Evolutionary conservation across 2,888 invertebrate species (phyloP).

Genomic region (Gonocerus acuteangulatus): DNA sequence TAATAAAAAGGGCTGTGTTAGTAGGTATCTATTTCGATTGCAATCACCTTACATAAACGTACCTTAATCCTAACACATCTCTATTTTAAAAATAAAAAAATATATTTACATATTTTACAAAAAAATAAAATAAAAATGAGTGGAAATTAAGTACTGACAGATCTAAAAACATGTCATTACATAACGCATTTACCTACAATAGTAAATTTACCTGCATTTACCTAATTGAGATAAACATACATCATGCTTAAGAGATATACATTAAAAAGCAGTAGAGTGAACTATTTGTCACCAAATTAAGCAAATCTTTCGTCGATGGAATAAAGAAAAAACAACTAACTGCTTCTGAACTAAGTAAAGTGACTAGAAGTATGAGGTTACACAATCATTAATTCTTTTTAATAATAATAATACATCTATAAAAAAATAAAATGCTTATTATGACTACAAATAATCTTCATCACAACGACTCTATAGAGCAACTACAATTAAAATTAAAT

Average conservation of each 20-base stretch:
- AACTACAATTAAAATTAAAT: constrained; percentile 19
- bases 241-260: constrained; percentile 8
- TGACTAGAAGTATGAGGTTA: constrained; percentile 28
- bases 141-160: constrained; percentile 27
- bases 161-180: constrained; percentile 23
- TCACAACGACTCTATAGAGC: constrained; percentile 22
- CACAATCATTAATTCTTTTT: constrained; percentile 24
- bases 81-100: constrained; percentile 22
- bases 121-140: too few relatives aligned
- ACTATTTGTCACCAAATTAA: constrained; percentile 9
- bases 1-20: constrained; percentile 35
- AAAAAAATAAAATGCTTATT: constrained; percentile 23
- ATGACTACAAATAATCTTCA: constrained; percentile 19
- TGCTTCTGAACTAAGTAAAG: constrained; percentile 27
- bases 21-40: constrained; percentile 29
- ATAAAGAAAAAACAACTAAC: constrained; percentile 7
- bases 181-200: constrained; percentile 10
- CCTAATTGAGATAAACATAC: neutral
- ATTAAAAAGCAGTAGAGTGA: constrained; percentile 5
- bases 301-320: neutral
- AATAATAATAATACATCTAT: constrained; percentile 17
- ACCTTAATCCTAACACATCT: constrained; percentile 24
- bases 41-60: constrained; percentile 30
- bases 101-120: constrained; percentile 21
- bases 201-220: too few relatives aligned